Evolutionary conservation across 2,113 vertebrate species (phyloP), one percentile per base, ranked within the genome.

Genomic region (Malurus alboscapulatus): DNA sequence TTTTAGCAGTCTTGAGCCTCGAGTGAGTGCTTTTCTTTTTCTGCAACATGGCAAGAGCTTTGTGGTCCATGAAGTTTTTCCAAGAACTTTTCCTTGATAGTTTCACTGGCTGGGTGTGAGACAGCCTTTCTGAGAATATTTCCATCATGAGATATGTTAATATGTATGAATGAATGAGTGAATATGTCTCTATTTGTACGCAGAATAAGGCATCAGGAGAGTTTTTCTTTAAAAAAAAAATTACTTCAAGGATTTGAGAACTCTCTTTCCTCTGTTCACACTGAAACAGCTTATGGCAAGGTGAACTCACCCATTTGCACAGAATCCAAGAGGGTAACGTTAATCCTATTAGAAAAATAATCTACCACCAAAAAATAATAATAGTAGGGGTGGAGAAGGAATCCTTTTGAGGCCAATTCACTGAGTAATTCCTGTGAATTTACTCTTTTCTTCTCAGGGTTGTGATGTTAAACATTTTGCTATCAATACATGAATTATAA

Each of bases 301-400:
- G 87, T 90, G 47, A 96, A 87, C 51, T 92, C 68, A 78, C 62
- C 44, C 80, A n/a, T 87, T 84, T 94, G 67, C 66, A 79, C 24
- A 82, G 81, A 95, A 95, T 78, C 73, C 87, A 83, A 90, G 29
- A 66, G 29, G 45, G 81, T 57, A 74, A 59, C 12, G 25, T 76
- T 96, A 93, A 96, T 95, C 91, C 62, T 94, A 84, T 93, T 93
- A 93, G 59, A 92, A 95, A 94, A 95, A 86, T 90, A 93, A 95
- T 90, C 83, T 81, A 77, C 51, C 29, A 78, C 76, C 57, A 88
- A 86, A 95, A 85, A 94, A 78, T 51, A 88, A 86, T 67, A 92
- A 95, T 66, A 66, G 14, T 51, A 90, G 17, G 32, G 20, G 25
- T 76, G 54, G 71, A 90, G 65, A 87, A 86, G 4, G 40, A 94